These are phyloP conservation scores for Epinephelus fuscoguttatus DNA, from an alignment of 2,113 vertebrate species.

Conservation along the genomic window DNA sequence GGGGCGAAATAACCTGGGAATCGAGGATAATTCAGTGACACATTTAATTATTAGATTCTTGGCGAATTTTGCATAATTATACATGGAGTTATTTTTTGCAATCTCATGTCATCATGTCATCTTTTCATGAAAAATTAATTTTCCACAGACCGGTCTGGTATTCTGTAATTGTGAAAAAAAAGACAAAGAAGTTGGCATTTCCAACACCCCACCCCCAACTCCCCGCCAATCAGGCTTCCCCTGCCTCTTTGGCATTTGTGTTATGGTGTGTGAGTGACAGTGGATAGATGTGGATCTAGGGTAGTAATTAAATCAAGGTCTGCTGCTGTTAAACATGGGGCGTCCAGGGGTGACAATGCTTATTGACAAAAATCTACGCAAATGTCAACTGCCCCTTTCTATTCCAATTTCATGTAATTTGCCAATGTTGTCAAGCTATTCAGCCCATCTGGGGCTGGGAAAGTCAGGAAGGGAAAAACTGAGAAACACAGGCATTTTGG, in stretches of 20 bases:
- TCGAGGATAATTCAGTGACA: constrained; percentile 38
- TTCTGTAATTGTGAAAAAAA: constrained; percentile 33
- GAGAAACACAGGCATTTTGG: constrained; percentile 24
- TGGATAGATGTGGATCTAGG: constrained; percentile 61
- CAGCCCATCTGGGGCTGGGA: constrained; percentile 16
- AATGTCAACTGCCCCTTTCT: constrained; percentile 74
- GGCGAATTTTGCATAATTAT: constrained; percentile 45
- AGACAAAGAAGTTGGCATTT: constrained; percentile 63
- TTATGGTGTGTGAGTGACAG: constrained; percentile 64
- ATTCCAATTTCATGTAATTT: constrained; percentile 64
- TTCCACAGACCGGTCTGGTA: neutral
- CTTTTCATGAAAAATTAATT: constrained; percentile 33
- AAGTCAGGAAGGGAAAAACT: constrained; percentile 10
- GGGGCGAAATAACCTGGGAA: constrained; percentile 21
- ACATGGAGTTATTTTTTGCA: constrained; percentile 8
- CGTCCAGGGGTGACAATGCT: constrained; percentile 60
- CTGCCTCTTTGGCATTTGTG: constrained; percentile 67
- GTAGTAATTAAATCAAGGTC: constrained; percentile 75
- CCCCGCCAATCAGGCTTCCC: constrained; percentile 30
- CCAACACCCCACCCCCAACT: neutral
- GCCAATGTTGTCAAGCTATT: constrained; percentile 45
- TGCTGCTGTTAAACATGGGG: constrained; percentile 67
- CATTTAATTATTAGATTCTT: constrained; percentile 45
- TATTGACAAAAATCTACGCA: constrained; percentile 71
- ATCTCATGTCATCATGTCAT: constrained; percentile 39